Evolutionary conservation across 1,140 invertebrate genomes (phyloP).

Genomic region (Diprion similis): DNA sequence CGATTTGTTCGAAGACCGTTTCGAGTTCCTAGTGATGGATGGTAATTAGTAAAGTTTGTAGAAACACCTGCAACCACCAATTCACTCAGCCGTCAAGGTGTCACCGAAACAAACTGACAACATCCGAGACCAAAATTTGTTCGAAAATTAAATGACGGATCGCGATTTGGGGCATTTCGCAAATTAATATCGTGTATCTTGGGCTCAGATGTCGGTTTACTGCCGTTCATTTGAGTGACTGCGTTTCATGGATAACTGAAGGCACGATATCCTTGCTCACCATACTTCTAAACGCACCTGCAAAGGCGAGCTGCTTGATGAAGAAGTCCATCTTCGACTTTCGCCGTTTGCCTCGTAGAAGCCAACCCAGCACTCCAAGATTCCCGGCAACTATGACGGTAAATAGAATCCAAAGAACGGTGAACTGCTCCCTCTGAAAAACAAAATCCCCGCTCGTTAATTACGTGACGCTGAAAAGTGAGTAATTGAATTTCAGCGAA

Average conservation of each 20-base stretch:
- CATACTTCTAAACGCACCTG: slow-evolving; percentile 70
- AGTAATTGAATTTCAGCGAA: too few relatives aligned
- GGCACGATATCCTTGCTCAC: too few relatives aligned
- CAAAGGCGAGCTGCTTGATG: slow-evolving; percentile 92
- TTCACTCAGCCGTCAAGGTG: not conserved
- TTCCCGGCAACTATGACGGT: slow-evolving; percentile 89
- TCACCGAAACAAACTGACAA: not conserved
- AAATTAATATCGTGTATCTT: too few relatives aligned
- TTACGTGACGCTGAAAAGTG: too few relatives aligned
- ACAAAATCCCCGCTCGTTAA: slow-evolving; percentile 14
- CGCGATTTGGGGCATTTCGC: too few relatives aligned
- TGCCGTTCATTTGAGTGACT: too few relatives aligned
- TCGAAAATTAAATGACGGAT: too few relatives aligned
- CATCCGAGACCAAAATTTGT: too few relatives aligned
- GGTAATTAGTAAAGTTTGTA: not conserved
- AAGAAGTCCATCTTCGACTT: slow-evolving; percentile 97
- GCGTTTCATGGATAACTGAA: too few relatives aligned
- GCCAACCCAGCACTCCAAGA: slow-evolving; percentile 82
- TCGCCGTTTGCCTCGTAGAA: slow-evolving; percentile 82
- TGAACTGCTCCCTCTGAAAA: slow-evolving; percentile 88
- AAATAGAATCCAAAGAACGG: slow-evolving; percentile 88
- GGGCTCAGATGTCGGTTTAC: too few relatives aligned
- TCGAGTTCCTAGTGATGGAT: not conserved
- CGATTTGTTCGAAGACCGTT: not conserved
- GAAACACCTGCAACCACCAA: not conserved